Evolutionary conservation across 2,888 invertebrate species (phyloP).

Genomic region (Brenthis hecate): DNA sequence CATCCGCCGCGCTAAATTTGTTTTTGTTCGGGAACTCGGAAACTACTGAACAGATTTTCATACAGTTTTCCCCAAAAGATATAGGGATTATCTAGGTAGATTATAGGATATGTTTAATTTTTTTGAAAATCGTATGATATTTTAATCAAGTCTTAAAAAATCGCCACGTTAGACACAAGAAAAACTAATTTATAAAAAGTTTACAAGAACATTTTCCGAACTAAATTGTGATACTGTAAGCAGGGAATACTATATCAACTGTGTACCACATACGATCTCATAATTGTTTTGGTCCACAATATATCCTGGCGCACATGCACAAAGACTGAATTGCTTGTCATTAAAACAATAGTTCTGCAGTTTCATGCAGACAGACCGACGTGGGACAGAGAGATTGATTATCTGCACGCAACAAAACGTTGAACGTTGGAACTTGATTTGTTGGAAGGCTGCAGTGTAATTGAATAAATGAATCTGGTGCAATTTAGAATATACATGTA

Average conservation of each 20-base stretch:
- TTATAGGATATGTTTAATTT: too few relatives aligned
- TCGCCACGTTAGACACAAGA: too few relatives aligned
- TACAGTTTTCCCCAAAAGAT: too few relatives aligned
- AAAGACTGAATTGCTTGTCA: slow-evolving; percentile 41
- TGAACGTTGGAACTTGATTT: slow-evolving; percentile 44
- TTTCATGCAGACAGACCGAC: slow-evolving; percentile 41
- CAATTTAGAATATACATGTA: slow-evolving; percentile 39
- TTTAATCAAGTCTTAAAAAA: too few relatives aligned
- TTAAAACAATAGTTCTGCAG: slow-evolving; percentile 42
- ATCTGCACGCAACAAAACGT: slow-evolving; percentile 41
- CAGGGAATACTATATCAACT: slow-evolving; percentile 25
- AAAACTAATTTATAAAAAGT: neutral
- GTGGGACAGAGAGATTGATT: slow-evolving; percentile 43
- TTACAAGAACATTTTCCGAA: too few relatives aligned
- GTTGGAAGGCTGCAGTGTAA: slow-evolving; percentile 43
- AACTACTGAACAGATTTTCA: too few relatives aligned
- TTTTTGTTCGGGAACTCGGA: too few relatives aligned
- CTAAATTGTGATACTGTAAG: slow-evolving; percentile 8
- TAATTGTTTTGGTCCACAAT: slow-evolving; percentile 41
- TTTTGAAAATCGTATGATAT: too few relatives aligned
- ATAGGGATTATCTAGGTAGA: too few relatives aligned
- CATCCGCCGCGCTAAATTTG: too few relatives aligned
- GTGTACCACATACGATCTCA: slow-evolving; percentile 24
- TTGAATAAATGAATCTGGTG: slow-evolving; percentile 44
- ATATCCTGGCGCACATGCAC: slow-evolving; percentile 39